Evolutionary conservation across 23 tunicate species (phyloP).

Genomic region (Halocynthia aurantium): DNA sequence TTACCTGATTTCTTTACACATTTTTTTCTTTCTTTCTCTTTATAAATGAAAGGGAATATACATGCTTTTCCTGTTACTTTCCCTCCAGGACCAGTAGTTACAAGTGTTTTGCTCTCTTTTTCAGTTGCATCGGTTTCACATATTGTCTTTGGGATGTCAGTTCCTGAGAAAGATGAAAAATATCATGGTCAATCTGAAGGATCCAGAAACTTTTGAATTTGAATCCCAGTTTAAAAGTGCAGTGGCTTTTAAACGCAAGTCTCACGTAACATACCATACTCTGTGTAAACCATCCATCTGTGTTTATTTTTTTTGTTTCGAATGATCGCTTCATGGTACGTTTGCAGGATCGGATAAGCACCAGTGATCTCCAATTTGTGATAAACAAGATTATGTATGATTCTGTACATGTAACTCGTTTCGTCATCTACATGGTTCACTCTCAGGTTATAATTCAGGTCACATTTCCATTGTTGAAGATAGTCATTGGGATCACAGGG

Average conservation of each 20-base stretch:
- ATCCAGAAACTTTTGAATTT: too few species aligned
- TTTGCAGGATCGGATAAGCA: neutral
- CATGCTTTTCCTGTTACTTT: constrained; percentile 42
- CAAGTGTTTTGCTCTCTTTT: neutral
- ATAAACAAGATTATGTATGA: neutral
- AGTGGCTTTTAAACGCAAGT: too few species aligned
- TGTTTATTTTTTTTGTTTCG: too few species aligned
- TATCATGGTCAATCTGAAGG: too few species aligned
- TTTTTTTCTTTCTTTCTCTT: constrained; percentile 15
- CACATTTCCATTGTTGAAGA: neutral
- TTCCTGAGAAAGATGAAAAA: neutral
- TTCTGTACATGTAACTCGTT: neutral
- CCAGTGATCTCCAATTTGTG: neutral
- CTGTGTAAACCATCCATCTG: neutral
- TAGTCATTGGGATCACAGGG: too few species aligned
- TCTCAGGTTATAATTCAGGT: neutral
- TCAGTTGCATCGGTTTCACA: neutral
- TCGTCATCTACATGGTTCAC: neutral
- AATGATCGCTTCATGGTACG: neutral
- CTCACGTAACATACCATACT: neutral
- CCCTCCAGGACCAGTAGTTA: constrained; percentile 38
- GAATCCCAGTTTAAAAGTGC: too few species aligned
- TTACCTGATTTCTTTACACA: too few species aligned
- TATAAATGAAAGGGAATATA: constrained; percentile 59
- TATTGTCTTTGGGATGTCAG: neutral